phyloP scores from a whole-genome alignment of 2,888 invertebrate species.

The Drosophila mayaguana region DNA sequence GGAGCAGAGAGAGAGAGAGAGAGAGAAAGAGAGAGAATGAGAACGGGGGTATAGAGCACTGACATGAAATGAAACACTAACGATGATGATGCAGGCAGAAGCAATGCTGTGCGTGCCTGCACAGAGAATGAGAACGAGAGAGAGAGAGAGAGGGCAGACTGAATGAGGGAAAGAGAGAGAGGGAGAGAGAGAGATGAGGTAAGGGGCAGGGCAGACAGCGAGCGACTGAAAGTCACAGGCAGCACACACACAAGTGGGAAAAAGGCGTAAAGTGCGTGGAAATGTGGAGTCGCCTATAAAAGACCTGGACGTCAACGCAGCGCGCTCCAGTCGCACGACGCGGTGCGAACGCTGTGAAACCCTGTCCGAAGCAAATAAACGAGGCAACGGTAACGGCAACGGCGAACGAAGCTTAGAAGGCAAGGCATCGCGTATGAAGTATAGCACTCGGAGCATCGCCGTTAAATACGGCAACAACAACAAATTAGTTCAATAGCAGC shows the following conservation, averaged over 20 bases:
- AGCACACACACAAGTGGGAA: slow-evolving; percentile 9
- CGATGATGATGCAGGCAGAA: slow-evolving; percentile 41
- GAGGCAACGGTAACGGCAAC: slow-evolving; percentile 15
- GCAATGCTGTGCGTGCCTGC: slow-evolving; percentile 28
- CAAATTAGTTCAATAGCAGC: slow-evolving; percentile 70
- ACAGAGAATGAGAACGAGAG: neutral
- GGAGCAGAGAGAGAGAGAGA: neutral
- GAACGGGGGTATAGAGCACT: slow-evolving; percentile 35
- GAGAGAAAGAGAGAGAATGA: neutral
- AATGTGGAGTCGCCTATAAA: slow-evolving; percentile 67
- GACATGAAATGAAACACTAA: slow-evolving; percentile 69
- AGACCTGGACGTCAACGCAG: slow-evolving; percentile 56
- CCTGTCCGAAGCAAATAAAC: slow-evolving; percentile 32
- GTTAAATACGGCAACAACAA: slow-evolving; percentile 49
- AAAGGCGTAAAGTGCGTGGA: slow-evolving; percentile 49
- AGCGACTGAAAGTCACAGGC: slow-evolving; percentile 13
- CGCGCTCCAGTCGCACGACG: slow-evolving; percentile 66
- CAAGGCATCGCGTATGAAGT: slow-evolving; percentile 21
- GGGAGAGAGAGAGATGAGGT: neutral
- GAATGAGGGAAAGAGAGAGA: neutral
- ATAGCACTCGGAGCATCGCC: slow-evolving; percentile 41
- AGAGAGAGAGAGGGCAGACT: neutral
- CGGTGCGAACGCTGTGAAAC: slow-evolving; percentile 40
- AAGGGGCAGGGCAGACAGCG: neutral
- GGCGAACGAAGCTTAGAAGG: slow-evolving; percentile 28